Evolutionary conservation across 64 coral and sea anemone genomes (phyloP).

Genomic region (Astreopora myriophthalma): DNA sequence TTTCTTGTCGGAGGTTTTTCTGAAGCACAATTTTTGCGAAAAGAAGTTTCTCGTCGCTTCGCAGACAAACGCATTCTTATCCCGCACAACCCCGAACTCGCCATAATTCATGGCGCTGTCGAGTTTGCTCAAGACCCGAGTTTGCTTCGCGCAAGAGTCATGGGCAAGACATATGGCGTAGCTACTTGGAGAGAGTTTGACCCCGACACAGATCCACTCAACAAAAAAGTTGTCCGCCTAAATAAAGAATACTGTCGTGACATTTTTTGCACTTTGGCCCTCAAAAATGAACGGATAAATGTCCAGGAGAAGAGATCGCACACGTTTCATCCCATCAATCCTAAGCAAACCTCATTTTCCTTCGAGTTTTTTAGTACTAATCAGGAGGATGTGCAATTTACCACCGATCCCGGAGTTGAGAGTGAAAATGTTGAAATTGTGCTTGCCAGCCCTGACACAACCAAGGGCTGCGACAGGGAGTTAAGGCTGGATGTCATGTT

Average conservation of each 20-base stretch:
- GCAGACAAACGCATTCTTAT: constrained; percentile 14
- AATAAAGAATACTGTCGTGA: constrained; percentile 1
- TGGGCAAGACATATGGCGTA: constrained; percentile 19
- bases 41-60: background rate
- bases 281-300: constrained; percentile 10
- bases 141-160: constrained; percentile 15
- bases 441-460: background rate
- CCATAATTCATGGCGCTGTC: background rate
- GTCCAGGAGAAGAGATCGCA: background rate
- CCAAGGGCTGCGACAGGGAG: background rate
- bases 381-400: background rate
- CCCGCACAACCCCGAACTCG: background rate
- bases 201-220: background rate
- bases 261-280: background rate
- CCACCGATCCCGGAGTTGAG: background rate
- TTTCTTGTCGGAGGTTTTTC: constrained; percentile 33
- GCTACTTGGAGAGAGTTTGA: background rate
- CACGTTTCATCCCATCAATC: background rate
- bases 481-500: constrained; percentile 8
- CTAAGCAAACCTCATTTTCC: background rate
- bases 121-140: constrained; percentile 37
- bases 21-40: constrained; percentile 24
- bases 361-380: background rate
- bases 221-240: background rate
- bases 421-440: background rate